Evolutionary conservation across 2,888 invertebrate genomes (phyloP).

Genomic region (Erynnis tages): DNA sequence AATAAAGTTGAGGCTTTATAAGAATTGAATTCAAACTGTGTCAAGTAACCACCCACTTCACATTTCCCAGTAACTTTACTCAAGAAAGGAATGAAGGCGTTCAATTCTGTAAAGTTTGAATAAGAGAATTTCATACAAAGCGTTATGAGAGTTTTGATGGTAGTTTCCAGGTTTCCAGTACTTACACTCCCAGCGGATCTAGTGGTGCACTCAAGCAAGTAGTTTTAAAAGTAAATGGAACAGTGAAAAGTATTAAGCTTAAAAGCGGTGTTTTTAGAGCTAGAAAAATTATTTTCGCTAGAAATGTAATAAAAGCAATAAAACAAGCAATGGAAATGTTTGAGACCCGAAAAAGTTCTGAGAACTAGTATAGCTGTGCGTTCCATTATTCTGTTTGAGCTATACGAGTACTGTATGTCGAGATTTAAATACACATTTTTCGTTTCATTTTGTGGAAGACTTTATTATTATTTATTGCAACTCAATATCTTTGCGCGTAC

Average conservation of each 20-base stretch:
- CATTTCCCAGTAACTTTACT: conserved; percentile 4
- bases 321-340: neutral
- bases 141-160: conserved; percentile 3
- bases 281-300: neutral
- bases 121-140: conserved; percentile 22
- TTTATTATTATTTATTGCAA: too few species aligned
- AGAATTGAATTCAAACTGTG: neutral
- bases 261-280: conserved; percentile 2
- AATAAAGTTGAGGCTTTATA: neutral
- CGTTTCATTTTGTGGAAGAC: too few species aligned
- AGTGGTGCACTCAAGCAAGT: conserved; percentile 8
- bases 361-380: too few species aligned
- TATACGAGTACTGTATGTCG: too few species aligned
- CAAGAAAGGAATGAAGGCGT: neutral
- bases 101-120: conserved; percentile 9
- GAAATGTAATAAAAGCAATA: neutral
- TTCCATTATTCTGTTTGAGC: too few species aligned
- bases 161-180: conserved; percentile 16
- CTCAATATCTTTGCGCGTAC: too few species aligned
- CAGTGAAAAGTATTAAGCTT: conserved; percentile 4
- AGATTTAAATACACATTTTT: too few species aligned
- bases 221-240: conserved; percentile 22
- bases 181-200: conserved; percentile 5
- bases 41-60: neutral
- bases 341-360: neutral